Base-by-base conservation (phyloP, 2,797 vertebrate genomes). In the Alfaro cultratus region DNA sequence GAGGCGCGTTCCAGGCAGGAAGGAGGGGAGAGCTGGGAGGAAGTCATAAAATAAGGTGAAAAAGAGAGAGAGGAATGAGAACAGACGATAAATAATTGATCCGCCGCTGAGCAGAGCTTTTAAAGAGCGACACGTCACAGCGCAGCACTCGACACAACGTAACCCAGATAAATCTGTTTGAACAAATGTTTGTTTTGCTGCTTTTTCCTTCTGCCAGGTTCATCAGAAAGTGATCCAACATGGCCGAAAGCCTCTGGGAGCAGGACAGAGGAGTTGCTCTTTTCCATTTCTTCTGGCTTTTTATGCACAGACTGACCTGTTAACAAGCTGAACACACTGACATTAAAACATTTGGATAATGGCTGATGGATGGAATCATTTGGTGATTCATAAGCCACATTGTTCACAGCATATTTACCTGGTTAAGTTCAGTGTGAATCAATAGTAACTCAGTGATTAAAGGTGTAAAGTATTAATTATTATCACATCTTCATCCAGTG, bases 1-100 rank as follows among this genome's bases (percentile, higher is more conserved):
- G 70, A 43, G 71, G 26, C 11, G 21, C 36, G 15, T 26, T 51
- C 29, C 12, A 0, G 57, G 68, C 71, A 29, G 73, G 73, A 45
- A 62, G 46, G 36, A 76, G 71, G 31, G 4, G 13, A 2, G 47
- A 39, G 26, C 51, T 9, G 36, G 36, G 41, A 4, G 39, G n/a
- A 29, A 41, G 78, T 78, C 3, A 57, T 16, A 41, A 68, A 76
- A 73, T 1, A 41, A 21, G 79, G 53, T 31, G 12, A 6, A 15
- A 75, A 71, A 68, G 18, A 60, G 39, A 79, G 60, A 81, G 31
- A 15, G 72, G 77, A 81, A 81, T 81, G 73, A 18, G 85, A 74
- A 6, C 16, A 75, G 78, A 81, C n/a, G 23, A 79, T 89, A 76
- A 87, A 90, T 90, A 83, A 86, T 86, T 87, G 86, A 89, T 73